Evolutionary conservation across 2,797 vertebrate genomes (phyloP), one percentile per base, ranked within the genome.

Genomic region (Microctenopoma stevenorrisi): DNA sequence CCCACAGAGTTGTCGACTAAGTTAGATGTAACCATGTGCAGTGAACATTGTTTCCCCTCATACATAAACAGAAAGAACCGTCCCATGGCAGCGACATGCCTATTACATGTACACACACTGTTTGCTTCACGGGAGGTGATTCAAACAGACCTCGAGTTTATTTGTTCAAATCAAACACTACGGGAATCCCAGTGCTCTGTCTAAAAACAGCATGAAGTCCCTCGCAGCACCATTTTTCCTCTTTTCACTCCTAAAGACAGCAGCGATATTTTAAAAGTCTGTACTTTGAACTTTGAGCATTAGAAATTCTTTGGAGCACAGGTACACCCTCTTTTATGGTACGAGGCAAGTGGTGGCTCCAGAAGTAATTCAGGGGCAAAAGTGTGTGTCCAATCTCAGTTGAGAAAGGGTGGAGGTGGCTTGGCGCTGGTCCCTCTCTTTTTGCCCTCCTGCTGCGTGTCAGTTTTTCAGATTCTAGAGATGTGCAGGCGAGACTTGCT

Each of bases 391-490:
- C 76, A 85, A 72, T 77, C 65, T 78, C n/a, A 64, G 69, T 3
- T 52, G 55, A 42, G 53, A 83, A 66, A 72, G 65, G 78, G 49
- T 55, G 18, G 57, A 68, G 74, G 30, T 56, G 65, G 76, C 48
- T 64, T 49, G 12, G 46, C 56, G 46, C 43, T 6, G 46, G 68
- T 58, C 56, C 22, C 52, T 61, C 47, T 72, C 42, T 68, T 43
- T 65, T 64, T 50, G 46, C 60, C 65, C 79, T 56, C 85, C 84
- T 62, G 68, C 68, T 61, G 85, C 2, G 37, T 75, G 67, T 64
- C 51, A 37, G 76, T 53, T 78, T 80, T 87, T 85, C 68, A 86
- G 76, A 89, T 89, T 85, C 76, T 74, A 60, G 35, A 75, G 80
- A 87, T 85, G 79, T 76, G 50, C 66, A 68, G 74, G 71, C 78